phyloP scores from a whole-genome alignment of 2,113 vertebrate genomes.

The Aramus guarauna region DNA sequence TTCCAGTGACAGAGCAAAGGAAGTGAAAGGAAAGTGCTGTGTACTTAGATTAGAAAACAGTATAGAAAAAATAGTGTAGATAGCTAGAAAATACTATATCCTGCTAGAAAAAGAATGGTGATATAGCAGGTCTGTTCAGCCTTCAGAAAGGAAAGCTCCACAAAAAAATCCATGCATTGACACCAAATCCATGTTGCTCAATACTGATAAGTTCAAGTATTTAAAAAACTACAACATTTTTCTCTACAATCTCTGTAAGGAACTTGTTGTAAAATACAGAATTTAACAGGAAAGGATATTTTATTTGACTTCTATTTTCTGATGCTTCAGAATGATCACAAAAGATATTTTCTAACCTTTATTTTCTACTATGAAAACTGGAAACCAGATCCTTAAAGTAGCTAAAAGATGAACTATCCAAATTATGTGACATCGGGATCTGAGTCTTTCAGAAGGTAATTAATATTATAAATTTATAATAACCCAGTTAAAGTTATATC shows the following conservation, averaged over 20 bases:
- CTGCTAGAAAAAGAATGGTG: not conserved
- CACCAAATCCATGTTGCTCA: not conserved
- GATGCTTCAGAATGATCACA: not conserved
- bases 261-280: not conserved
- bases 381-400: not conserved
- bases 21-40: not conserved
- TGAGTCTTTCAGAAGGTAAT: not conserved
- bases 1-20: not conserved
- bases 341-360: not conserved
- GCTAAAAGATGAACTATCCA: not conserved
- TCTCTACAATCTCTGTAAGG: not conserved
- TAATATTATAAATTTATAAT: not conserved
- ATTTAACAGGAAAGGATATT: not conserved
- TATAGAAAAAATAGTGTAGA: not conserved
- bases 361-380: not conserved
- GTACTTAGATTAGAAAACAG: not conserved
- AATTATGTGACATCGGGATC: not conserved
- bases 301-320: not conserved
- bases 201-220: not conserved
- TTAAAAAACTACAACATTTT: not conserved
- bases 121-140: not conserved
- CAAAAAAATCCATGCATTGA: not conserved
- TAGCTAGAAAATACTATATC: not conserved
- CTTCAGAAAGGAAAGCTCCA: not conserved
- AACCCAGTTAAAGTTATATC: not conserved